Evolutionary conservation across 2,888 invertebrate genomes (phyloP), one percentile per base, ranked within the genome.

Genomic region (Drosophila formosana): DNA sequence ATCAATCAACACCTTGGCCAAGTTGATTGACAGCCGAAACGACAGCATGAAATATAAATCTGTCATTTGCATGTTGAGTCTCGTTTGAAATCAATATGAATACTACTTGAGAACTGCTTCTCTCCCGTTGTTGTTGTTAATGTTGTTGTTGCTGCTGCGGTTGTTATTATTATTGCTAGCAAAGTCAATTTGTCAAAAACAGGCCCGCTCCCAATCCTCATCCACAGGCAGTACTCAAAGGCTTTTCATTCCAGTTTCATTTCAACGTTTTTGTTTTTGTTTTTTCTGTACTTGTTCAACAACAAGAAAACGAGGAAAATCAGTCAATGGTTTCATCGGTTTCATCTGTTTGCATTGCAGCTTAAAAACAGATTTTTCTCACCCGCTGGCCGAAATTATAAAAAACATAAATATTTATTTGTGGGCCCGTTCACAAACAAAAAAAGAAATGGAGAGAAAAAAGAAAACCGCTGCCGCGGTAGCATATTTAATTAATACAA

Each of bases 161-260:
- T 23, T 62, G 37, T 53, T 41, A 34, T 76, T 76, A 53, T 85
- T 78, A 68, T 76, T 70, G 75, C 65, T 56, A 63, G 63, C 73
- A 75, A 79, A 83, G 89, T 88, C 81, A 86, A 88, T 88, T 85
- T 89, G 84, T 85, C 89, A 83, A 79, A 79, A 75, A 64, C 87
- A 86, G 69, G 52, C 67, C 67, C 66, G 58, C 37, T 41, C 28
- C 51, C 65, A 7, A 63, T 66, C 47, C 57, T 51, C 61, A 7
- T 7, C 39, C 39, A 41, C 39, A 5, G 34, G 45, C 46, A 50
- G 18, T 64, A 57, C 50, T 49, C 70, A 70, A 80, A 78, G 78
- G 61, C 66, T 70, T 76, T 75, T 66, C 64, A 66, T 63, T 61
- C 18, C 60, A 60, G 46, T 76, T 75, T 51, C 28, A 43, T 39